Conservation (phyloP, 2,797 vertebrate genomes). For the Pipistrellus pipistrellus region DNA sequence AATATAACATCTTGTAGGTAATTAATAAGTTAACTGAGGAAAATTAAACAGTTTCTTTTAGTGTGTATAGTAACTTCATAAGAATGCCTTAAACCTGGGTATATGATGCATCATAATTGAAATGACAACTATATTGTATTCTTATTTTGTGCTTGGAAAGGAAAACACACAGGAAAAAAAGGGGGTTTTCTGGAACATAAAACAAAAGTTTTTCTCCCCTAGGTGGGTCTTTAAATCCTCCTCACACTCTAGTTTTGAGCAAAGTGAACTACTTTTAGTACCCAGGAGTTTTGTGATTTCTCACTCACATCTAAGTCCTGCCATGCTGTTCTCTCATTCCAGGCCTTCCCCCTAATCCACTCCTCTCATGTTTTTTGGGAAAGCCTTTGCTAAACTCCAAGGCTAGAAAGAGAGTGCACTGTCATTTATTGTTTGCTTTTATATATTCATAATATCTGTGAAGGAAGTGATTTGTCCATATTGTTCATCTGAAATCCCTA, state of each 20-base stretch:
- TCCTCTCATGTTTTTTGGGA: neutral
- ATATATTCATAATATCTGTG: neutral
- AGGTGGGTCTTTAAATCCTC: neutral
- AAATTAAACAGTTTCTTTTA: conserved; percentile 55
- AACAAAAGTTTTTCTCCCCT: neutral
- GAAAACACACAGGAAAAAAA: neutral
- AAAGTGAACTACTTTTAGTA: neutral
- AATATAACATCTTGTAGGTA: conserved; percentile 7
- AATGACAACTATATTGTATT: neutral
- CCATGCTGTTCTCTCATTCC: neutral
- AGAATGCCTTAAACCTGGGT: neutral
- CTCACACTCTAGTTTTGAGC: conserved; percentile 14
- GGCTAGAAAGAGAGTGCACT: neutral
- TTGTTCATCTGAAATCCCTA: neutral
- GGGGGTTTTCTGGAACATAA: neutral
- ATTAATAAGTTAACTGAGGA: conserved; percentile 39
- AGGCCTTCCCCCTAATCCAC: neutral
- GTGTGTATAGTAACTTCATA: neutral
- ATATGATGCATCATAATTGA: neutral
- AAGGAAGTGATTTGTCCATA: neutral
- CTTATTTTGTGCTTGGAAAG: conserved; percentile 34
- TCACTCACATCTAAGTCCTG: neutral
- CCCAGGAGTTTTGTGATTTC: neutral
- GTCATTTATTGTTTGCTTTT: neutral
- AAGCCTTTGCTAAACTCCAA: conserved; percentile 34